A percentile compares a stretch with the other conserved stretches of the same genome.
Evolutionary conservation across 1,140 invertebrate genomes (phyloP).

Genomic region (Thaumetopoea pityocampa): DNA sequence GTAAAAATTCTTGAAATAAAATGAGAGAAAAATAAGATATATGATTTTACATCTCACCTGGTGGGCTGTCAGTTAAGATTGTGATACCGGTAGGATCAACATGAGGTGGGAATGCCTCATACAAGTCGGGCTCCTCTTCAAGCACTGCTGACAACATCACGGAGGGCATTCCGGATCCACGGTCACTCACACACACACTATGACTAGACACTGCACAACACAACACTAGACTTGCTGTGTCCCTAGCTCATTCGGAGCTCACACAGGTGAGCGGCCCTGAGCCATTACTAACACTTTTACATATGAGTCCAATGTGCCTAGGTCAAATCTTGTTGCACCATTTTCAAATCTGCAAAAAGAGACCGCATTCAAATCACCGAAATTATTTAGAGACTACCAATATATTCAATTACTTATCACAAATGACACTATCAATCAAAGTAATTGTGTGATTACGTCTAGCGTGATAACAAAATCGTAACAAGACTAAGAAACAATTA

Average conservation of each 20-base stretch:
- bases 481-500: constrained; percentile 32
- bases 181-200: constrained; percentile 53
- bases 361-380: constrained; percentile 39
- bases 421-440: constrained; percentile 43
- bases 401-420: constrained; percentile 33
- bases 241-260: constrained; percentile 48
- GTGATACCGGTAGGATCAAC: constrained; percentile 84
- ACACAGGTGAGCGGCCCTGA: constrained; percentile 55
- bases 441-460: constrained; percentile 35
- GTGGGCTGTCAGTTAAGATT: constrained; percentile 76
- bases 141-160: constrained; percentile 77
- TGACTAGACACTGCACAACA: constrained; percentile 69
- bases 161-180: constrained; percentile 67
- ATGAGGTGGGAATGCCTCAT: constrained; percentile 84
- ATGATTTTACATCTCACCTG: constrained; percentile 45
- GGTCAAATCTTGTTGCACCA: constrained; percentile 77
- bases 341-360: constrained; percentile 70
- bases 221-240: constrained; percentile 46
- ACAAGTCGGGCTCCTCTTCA: constrained; percentile 83
- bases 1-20: neutral
- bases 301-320: constrained; percentile 45
- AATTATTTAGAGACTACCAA: constrained; percentile 34
- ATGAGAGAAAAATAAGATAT: neutral
- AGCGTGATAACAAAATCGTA: constrained; percentile 25
- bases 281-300: constrained; percentile 45